Conservation (phyloP, 2,113 vertebrate genomes). For the Mastomys coucha region DNA sequence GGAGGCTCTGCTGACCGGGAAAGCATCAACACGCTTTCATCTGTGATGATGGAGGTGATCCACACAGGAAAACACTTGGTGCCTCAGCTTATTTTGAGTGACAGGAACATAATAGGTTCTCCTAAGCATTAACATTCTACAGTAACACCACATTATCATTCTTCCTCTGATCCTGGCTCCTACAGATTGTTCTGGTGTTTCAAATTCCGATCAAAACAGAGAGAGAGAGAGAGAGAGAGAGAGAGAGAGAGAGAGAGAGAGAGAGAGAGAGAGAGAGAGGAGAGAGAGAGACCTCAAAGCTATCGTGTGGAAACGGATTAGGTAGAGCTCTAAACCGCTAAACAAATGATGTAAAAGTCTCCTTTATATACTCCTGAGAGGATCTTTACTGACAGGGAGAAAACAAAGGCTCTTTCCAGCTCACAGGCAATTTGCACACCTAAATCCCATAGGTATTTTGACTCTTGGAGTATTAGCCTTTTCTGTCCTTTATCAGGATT, state of each 20-base stretch:
- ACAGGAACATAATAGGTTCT: constrained; percentile 91
- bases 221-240: no score
- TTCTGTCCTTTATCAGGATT: constrained; percentile 55
- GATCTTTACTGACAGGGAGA: constrained; percentile 56
- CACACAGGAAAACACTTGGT: constrained; percentile 90
- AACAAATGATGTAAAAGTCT: constrained; percentile 69
- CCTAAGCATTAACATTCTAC: constrained; percentile 84
- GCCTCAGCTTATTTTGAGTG: constrained; percentile 89
- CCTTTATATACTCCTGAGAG: constrained; percentile 76
- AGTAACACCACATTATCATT: constrained; percentile 89
- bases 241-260: no score
- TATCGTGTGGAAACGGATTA: constrained; percentile 83
- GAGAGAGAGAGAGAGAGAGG: no score
- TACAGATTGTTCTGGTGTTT: constrained; percentile 85
- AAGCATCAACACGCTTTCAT: constrained; percentile 90
- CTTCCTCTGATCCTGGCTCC: constrained; percentile 87
- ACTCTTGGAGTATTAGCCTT: constrained; percentile 54
- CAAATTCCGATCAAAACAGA: constrained; percentile 85
- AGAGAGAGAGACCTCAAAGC: constrained; percentile 87
- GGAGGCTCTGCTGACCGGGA: constrained; percentile 86
- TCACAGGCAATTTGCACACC: constrained; percentile 63
- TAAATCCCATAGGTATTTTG: constrained; percentile 68
- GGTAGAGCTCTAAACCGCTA: constrained; percentile 64
- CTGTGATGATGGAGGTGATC: constrained; percentile 90
- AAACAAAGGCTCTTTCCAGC: constrained; percentile 60